Conservation (phyloP, 92 coral and sea anemone genomes). For the Desmophyllum pertusum region DNA sequence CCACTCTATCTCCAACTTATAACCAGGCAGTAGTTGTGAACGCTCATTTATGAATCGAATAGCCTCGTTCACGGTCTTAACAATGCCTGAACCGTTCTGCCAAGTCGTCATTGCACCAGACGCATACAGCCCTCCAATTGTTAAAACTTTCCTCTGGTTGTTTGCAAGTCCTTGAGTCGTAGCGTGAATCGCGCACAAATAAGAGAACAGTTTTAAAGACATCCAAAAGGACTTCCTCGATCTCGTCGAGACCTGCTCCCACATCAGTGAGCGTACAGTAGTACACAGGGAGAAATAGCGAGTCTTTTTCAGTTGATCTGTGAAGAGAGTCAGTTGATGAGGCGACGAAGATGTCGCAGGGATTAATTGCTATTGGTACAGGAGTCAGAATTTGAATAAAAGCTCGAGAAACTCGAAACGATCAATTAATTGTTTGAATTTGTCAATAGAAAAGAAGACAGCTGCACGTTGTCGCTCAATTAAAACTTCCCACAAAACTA, state of each 20-base stretch:
- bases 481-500: not conserved
- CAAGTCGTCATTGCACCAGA: slow-evolving; percentile 61
- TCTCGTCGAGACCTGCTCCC: not conserved
- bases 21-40: slow-evolving; percentile 47
- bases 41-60: slow-evolving; percentile 40
- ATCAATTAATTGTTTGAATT: slow-evolving; percentile 15
- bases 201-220: not conserved
- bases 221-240: not conserved
- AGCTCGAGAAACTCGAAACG: not conserved
- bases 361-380: too few species aligned
- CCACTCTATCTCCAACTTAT: slow-evolving; percentile 48
- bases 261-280: not conserved
- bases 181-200: not conserved
- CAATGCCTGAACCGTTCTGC: slow-evolving; percentile 65
- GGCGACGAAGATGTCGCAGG: not conserved
- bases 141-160: slow-evolving; percentile 8
- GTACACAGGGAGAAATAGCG: too few species aligned
- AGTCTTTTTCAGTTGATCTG: not conserved
- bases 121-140: slow-evolving; percentile 65
- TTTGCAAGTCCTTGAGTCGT: slow-evolving; percentile 11
- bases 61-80: slow-evolving; percentile 49
- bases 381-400: slow-evolving; percentile 4
- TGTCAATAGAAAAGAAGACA: not conserved
- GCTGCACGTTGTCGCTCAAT: not conserved
- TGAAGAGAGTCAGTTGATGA: not conserved